Evolutionary conservation across 2,797 vertebrate genomes (phyloP), one percentile per base, ranked within the genome.

Genomic region (Gouania willdenowi): DNA sequence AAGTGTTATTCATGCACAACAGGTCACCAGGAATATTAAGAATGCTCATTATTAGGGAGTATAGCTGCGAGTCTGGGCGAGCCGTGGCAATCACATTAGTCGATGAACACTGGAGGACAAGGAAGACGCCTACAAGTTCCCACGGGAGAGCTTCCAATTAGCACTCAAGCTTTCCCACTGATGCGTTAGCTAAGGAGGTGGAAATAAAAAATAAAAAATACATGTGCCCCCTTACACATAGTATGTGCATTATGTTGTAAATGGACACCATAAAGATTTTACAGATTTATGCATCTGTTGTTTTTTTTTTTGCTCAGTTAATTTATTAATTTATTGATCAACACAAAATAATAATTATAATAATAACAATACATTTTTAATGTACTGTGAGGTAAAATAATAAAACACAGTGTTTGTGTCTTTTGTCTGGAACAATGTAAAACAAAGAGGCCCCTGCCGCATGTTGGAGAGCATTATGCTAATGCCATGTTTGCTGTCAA

Each of bases 71-170:
- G 49, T 73, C 33, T 6, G 16, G 47, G 47, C 54, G 51, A 67
- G 48, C 74, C 42, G 31, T 68, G 51, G 48, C 69, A 80, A 78
- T 82, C 74, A 37, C 62, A 67, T 77, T 75, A 76, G 45, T 52
- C 25, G 48, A 63, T 67, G 71, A 81, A 82, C 51, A 71, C 48
- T n/a, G 8, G 50, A 77, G 77, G 62, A 70, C 71, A 61, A 60
- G 43, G 51, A 66, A 50, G 41, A 78, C 33, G 59, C 66, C 71
- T 33, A 61, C 55, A 26, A 60, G 51, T 53, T 72, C 76, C 71
- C 50, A 6, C 39, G 68, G 75, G 79, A 82, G 57, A 32, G 45
- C 46, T 50, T 66, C 73, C 77, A 82, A 84, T 81, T 80, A 80
- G 74, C 79, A 82, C 75, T 73, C 46, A 4, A 57, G 75, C 53